These are phyloP conservation scores for Actinia tenebrosa DNA, from an alignment of 64 coral and sea anemone genomes.

Conservation along the genomic window DNA sequence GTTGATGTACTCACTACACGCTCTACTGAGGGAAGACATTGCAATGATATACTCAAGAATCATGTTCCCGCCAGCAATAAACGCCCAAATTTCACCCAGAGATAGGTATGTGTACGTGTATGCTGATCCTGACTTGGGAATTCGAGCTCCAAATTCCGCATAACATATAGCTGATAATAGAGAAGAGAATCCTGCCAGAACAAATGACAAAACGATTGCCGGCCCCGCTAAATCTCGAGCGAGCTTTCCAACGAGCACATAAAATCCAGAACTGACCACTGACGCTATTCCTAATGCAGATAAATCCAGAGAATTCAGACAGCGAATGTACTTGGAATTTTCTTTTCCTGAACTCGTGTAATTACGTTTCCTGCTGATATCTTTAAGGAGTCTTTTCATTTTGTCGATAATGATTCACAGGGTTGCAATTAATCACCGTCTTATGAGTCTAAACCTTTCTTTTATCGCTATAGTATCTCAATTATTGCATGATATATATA, in stretches of 20 bases:
- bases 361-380: no score
- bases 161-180: conserved; percentile 28
- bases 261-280: neutral
- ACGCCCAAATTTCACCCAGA: conserved; percentile 29
- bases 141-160: conserved; percentile 17
- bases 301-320: conserved; percentile 26
- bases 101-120: conserved; percentile 24
- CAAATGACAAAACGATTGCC: neutral
- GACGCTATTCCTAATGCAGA: conserved; percentile 10
- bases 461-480: no score
- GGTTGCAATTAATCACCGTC: no score
- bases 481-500: no score
- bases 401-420: no score
- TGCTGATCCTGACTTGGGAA: conserved; percentile 13
- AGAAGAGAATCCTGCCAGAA: conserved; percentile 7
- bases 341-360: no score
- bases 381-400: no score
- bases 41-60: conserved; percentile 34
- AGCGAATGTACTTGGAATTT: neutral
- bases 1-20: conserved; percentile 25
- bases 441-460: no score
- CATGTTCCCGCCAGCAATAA: conserved; percentile 29
- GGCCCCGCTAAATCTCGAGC: conserved; percentile 29
- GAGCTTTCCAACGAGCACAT: conserved; percentile 17
- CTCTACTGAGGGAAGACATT: neutral